phyloP scores from a whole-genome alignment of 2,888 invertebrate genomes.

The Erebia ligea region DNA sequence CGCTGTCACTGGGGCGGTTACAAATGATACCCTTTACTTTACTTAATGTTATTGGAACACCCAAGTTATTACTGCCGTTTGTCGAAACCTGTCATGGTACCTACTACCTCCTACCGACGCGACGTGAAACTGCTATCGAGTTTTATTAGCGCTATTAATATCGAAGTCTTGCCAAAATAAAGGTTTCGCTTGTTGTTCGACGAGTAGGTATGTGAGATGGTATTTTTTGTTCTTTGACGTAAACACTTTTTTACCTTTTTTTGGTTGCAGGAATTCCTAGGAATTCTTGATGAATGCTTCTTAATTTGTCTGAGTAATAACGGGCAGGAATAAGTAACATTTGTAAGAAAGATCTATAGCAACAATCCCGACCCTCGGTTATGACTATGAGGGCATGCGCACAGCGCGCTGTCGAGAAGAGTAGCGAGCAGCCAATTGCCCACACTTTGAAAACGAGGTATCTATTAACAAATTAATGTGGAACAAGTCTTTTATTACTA shows the following conservation, averaged over 20 bases:
- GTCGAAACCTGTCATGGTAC: slow-evolving; percentile 35
- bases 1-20: slow-evolving; percentile 48
- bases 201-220: neutral
- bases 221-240: neutral
- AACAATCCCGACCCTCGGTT: no score
- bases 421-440: no score
- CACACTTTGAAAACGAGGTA: no score
- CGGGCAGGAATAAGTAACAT: no score
- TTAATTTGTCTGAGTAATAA: no score
- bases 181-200: neutral
- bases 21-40: slow-evolving; percentile 60
- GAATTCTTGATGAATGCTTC: neutral
- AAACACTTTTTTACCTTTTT: neutral
- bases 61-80: slow-evolving; percentile 49
- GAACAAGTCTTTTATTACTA: no score
- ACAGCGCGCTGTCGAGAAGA: no score
- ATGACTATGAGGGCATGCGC: no score
- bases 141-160: slow-evolving; percentile 33
- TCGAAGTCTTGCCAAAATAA: slow-evolving; percentile 4
- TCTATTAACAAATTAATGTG: no score
- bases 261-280: neutral
- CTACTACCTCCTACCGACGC: neutral
- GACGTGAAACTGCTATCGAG: slow-evolving; percentile 28
- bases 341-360: no score
- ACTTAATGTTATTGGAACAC: slow-evolving; percentile 56